phyloP scores from a whole-genome alignment of 2,797 vertebrate species.

The Dendrocincla fuliginosa region DNA sequence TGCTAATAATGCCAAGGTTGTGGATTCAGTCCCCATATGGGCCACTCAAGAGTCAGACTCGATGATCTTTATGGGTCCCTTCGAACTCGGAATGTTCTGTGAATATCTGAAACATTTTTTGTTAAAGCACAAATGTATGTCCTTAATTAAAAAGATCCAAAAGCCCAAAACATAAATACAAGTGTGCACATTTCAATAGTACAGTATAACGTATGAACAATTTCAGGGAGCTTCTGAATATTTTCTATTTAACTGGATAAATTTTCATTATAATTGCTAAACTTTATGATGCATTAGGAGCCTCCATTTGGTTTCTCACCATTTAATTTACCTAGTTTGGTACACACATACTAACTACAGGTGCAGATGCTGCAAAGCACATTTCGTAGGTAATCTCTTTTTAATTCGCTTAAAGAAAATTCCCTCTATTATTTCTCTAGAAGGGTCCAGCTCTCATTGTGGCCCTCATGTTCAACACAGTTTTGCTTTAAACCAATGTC shows the following conservation, averaged over 20 bases:
- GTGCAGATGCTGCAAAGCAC: background rate
- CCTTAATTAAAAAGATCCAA: background rate
- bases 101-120: background rate
- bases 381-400: background rate
- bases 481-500: background rate
- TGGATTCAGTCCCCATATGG: background rate
- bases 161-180: background rate
- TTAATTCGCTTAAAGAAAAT: background rate
- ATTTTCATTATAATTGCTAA: slow-evolving; percentile 1
- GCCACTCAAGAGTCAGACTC: background rate
- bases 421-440: background rate
- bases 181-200: background rate
- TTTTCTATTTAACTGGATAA: slow-evolving; percentile 4
- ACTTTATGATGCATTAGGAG: background rate
- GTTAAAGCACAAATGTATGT: background rate
- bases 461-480: background rate
- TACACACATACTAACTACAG: background rate
- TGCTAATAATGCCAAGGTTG: background rate
- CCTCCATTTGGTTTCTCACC: background rate
- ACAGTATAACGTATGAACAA: background rate
- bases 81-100: background rate
- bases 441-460: background rate
- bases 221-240: background rate
- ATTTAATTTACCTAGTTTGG: background rate
- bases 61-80: background rate